Evolutionary conservation across 1,140 invertebrate genomes (phyloP), one percentile per base, ranked within the genome.

Genomic region (Lysiphlebus fabarum): DNA sequence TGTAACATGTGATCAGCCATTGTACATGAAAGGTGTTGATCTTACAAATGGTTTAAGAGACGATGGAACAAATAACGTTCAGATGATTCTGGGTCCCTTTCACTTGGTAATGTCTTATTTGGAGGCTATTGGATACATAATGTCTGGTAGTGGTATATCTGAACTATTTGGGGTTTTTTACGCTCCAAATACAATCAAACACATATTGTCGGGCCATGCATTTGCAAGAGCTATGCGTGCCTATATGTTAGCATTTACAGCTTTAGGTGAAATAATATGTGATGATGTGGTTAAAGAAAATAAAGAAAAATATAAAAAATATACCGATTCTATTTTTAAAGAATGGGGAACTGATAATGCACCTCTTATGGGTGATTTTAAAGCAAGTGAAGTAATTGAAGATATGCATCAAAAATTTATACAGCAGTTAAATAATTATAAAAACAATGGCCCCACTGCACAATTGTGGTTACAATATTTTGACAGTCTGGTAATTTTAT

Each of bases 401-500:
- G 26, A 56, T 6, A 34, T 56, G 43, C 26, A 7, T 9, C 5
- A 36, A 37, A 17, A 4, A 6, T 49, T 49, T 36, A 34, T 36
- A 36, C 34, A 9, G 5, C 26, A 49, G 36, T 10, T 49, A 10
- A 5, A 7, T n/a, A 49, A 5, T 5, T 34, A 36, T 5, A 34
- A 49, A 36, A 49, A 36, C 6, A 49, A 41, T 33, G 72, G 70
- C 64, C 66, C 62, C 1, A 79, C 74, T 14, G 67, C 72, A 62
- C 56, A 71, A 53, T 64, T 78, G 42, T 79, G 76, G 78, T 56
- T 73, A 36, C 75, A 79, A 68, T 79, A 78, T 58, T 76, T 79
- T 59, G 55, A 74, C 53, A 72, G 72, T 68, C 58, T 76, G 26
- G 60, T 64, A 53, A 63, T 78, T 63, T 59, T 72, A 8, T 53